Base-by-base conservation (phyloP, 2,797 vertebrate genomes). In the Agapornis canus region DNA sequence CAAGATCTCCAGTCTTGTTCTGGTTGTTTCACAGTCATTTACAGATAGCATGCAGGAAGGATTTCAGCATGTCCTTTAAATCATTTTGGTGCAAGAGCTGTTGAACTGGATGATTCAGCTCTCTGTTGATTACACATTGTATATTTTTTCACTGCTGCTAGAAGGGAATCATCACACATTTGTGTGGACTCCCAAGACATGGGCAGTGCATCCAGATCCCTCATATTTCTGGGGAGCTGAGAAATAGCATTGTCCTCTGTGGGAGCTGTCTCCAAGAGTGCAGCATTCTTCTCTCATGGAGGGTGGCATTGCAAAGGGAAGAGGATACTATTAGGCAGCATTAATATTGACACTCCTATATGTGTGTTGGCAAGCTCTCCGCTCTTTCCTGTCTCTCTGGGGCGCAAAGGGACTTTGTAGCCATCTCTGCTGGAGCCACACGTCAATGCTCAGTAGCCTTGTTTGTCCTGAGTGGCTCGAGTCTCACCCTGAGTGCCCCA, bases 401-500 rank as follows among this genome's bases (percentile, higher is more conserved):
- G 69, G 37, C 0, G 1, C 65, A 76, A 43, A 61, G 65, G 90
- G 89, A 77, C 73, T 71, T 73, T 37, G 70, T 42, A 49, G 59
- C 64, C 86, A 26, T 64, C 70, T 78, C 65, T n/a, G n/a, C 68
- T 64, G 68, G 48, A 89, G 39, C 64, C 52, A 64, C 56, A 2
- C 35, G 16, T 71, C 91, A 76, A 75, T 92, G 92, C 90, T 97
- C 94, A 68, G 45, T 96, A 84, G 82, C 90, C 95, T 94, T 90
- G 40, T 95, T 96, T 97, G 71, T 92, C 86, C 79, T 1, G 72
- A 70, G 71, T 94, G 92, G 82, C 52, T 95, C 86, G 90, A 88
- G 61, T 82, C 90, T 95, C 69, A 72, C 93, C 82, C 86, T 5
- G 49, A 73, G 80, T 71, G 73, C 92, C 91, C 84, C 1, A 5